A percentile compares a stretch with the other conserved stretches of the same genome.
These are phyloP conservation scores for Rhabdophis nuchalis DNA, from an alignment of 2,797 vertebrate species.

Conservation along the genomic window DNA sequence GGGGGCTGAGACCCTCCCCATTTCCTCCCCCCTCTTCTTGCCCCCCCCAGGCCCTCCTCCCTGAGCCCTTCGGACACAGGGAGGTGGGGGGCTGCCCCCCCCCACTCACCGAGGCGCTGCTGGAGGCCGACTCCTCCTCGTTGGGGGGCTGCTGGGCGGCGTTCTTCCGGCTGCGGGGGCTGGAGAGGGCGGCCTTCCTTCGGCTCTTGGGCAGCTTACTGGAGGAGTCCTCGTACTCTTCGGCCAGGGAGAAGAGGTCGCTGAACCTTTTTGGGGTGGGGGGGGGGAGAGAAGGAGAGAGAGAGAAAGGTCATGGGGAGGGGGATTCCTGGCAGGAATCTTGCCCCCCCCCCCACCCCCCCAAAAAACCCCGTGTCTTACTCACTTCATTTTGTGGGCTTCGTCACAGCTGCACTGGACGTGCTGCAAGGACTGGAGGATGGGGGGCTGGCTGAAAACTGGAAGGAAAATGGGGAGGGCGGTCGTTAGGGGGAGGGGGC, in stretches of 20 bases:
- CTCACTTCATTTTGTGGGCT: conserved; percentile 93
- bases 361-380: rapidly evolving
- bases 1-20: neutral
- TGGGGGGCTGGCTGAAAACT: conserved; percentile 79
- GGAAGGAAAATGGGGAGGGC: rapidly evolving
- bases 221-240: conserved; percentile 92
- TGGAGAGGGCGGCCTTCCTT: conserved; percentile 82
- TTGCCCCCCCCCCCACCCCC: no score
- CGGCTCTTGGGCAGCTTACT: conserved; percentile 87
- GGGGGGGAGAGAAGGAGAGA: no score
- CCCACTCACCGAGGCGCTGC: conserved; percentile 83
- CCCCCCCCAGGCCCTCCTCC: neutral
- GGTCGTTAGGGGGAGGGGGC: no score
- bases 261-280: conserved; percentile 78
- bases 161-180: conserved; percentile 85
- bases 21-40: neutral
- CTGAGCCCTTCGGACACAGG: no score
- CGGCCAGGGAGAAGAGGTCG: conserved; percentile 87
- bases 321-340: neutral
- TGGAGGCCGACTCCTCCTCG: conserved; percentile 88
- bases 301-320: no score
- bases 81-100: rapidly evolving
- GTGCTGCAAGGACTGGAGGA: conserved; percentile 83
- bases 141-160: conserved; percentile 80
- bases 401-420: conserved; percentile 96